phyloP scores from a whole-genome alignment of 2,888 invertebrate species.

The Drosophila quinaria region DNA sequence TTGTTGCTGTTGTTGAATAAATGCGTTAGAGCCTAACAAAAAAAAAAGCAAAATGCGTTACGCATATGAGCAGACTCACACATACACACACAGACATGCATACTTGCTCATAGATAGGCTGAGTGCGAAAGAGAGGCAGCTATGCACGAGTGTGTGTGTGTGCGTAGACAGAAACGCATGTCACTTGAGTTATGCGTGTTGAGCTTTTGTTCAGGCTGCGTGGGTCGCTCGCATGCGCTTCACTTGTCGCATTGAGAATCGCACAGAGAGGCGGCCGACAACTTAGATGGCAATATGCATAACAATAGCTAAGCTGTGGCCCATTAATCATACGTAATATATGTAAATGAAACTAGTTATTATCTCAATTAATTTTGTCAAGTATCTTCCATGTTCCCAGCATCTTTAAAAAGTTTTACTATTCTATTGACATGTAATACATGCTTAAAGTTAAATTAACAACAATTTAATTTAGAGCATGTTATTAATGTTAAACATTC shows the following conservation, averaged over 20 bases:
- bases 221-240: constrained; percentile 54
- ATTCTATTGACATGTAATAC: neutral
- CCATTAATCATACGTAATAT: constrained; percentile 2
- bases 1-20: constrained; percentile 48
- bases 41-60: constrained; percentile 72
- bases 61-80: constrained; percentile 58
- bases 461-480: neutral
- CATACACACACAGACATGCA: neutral
- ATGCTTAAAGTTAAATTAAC: neutral
- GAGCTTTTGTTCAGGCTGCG: constrained; percentile 49
- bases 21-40: constrained; percentile 66
- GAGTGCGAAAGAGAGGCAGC: constrained; percentile 13
- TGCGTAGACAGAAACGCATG: constrained; percentile 58
- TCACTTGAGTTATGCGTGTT: constrained; percentile 65
- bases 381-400: neutral
- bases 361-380: neutral
- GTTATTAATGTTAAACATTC: too few relatives aligned
- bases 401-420: neutral
- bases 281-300: constrained; percentile 15
- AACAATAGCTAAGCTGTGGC: constrained; percentile 12
- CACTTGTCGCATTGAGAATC: constrained; percentile 33
- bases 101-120: neutral
- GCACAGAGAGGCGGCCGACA: constrained; percentile 37
- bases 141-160: neutral
- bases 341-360: neutral